Percentiles rank a stretch among this genome's conserved stretches.
Conservation (phyloP, 2,888 invertebrate species). For the Diarsia rubi region DNA sequence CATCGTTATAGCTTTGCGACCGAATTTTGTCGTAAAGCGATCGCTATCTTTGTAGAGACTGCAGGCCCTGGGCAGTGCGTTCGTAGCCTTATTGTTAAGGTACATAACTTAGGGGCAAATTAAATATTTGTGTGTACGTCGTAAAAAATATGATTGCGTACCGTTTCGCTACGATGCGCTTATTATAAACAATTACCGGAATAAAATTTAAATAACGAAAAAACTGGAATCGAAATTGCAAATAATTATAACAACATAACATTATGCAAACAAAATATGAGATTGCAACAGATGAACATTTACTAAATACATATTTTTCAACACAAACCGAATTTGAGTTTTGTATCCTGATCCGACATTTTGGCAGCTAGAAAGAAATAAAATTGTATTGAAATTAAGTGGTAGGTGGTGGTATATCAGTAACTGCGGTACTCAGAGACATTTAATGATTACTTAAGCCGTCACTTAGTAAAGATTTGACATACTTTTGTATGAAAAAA, state of each 20-base stretch:
- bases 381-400: conserved; percentile 6
- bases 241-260: not conserved
- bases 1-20: too few relatives aligned
- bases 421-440: too few relatives aligned
- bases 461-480: too few relatives aligned
- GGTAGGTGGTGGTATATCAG: not conserved
- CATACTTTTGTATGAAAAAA: too few relatives aligned
- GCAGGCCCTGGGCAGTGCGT: too few relatives aligned
- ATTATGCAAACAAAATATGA: conserved; percentile 27
- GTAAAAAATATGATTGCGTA: not conserved
- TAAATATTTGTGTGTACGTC: not conserved
- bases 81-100: not conserved
- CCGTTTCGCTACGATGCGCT: not conserved
- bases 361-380: conserved; percentile 68
- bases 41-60: too few relatives aligned
- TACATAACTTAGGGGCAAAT: not conserved
- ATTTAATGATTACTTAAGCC: too few relatives aligned
- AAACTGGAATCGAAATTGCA: not conserved
- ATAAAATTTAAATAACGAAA: conserved; percentile 14
- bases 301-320: not conserved
- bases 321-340: conserved; percentile 82
- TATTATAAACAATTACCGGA: conserved; percentile 16
- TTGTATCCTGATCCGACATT: conserved; percentile 80
- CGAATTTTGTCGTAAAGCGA: too few relatives aligned
- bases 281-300: conserved; percentile 13